Conservation (phyloP, 2,888 invertebrate genomes). For the Cotesia congregata region DNA sequence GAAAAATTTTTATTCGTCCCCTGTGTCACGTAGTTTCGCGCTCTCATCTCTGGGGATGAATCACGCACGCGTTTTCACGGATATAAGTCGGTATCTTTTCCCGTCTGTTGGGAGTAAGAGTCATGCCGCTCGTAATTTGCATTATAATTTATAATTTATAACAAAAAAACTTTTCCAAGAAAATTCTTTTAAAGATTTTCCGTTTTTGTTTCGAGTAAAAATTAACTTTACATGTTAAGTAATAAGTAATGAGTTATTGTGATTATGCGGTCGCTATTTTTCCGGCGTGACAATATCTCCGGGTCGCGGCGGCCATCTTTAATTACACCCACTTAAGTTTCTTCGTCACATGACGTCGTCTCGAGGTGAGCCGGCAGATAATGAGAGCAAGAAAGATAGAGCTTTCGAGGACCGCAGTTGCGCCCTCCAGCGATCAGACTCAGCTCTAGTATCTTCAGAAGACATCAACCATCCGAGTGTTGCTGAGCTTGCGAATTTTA, state of each 20-base stretch:
- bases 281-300: neutral
- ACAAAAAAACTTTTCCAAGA: too few species aligned
- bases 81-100: slow-evolving; percentile 26
- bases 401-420: slow-evolving; percentile 5
- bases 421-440: slow-evolving; percentile 5
- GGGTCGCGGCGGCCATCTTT: slow-evolving; percentile 54
- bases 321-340: slow-evolving; percentile 62
- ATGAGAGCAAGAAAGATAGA: slow-evolving; percentile 30
- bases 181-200: too few species aligned
- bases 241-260: too few species aligned
- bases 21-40: slow-evolving; percentile 32
- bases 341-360: slow-evolving; percentile 32
- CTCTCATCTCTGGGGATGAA: slow-evolving; percentile 35
- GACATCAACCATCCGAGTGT: slow-evolving; percentile 22
- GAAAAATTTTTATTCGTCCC: slow-evolving; percentile 25
- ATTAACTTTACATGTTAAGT: too few species aligned
- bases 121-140: neutral
- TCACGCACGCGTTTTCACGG: slow-evolving; percentile 27
- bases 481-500: neutral
- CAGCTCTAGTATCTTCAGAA: slow-evolving; percentile 13
- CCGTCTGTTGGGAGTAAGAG: neutral
- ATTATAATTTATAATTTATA: neutral
- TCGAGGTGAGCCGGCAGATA: slow-evolving; percentile 25
- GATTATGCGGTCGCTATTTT: slow-evolving; percentile 3
- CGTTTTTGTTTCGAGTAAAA: too few species aligned